A percentile compares a stretch with the other conserved stretches of the same genome.
These are phyloP conservation scores for Conus betulinus DNA, from an alignment of 1,140 invertebrate genomes.

Conservation along the genomic window DNA sequence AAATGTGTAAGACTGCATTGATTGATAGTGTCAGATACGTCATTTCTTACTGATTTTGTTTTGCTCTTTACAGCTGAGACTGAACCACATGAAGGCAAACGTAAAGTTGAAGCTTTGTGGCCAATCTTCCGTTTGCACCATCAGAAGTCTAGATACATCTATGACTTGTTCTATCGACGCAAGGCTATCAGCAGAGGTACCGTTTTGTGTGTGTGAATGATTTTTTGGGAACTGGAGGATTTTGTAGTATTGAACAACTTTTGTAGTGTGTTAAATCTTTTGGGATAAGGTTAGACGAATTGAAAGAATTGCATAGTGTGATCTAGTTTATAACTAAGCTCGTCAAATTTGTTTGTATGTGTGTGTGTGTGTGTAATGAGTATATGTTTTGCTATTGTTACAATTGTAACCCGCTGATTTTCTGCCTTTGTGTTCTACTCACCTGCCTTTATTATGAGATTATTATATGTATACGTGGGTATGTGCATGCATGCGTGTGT, in stretches of 20 bases:
- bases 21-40: too few species aligned
- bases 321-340: not conserved
- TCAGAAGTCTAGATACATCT: constrained; percentile 98
- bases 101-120: constrained; percentile 98
- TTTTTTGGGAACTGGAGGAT: not conserved
- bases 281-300: not conserved
- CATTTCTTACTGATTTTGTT: not conserved
- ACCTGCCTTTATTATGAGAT: too few species aligned
- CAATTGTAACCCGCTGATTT: too few species aligned
- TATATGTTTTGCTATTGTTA: too few species aligned
- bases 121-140: constrained; percentile 99
- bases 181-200: constrained; percentile 95
- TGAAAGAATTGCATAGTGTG: not conserved
- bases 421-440: too few species aligned
- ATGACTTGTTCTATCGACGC: constrained; percentile 95
- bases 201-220: not conserved
- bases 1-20: too few species aligned
- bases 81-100: constrained; percentile 99
- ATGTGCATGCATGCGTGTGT: too few species aligned
- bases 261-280: not conserved
- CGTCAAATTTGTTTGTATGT: not conserved
- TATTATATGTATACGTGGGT: too few species aligned
- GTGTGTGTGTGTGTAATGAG: too few species aligned
- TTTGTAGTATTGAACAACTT: not conserved
- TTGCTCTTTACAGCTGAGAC: constrained; percentile 89